phyloP scores from a whole-genome alignment of 2,888 invertebrate species.

The Drosophila paranaensis region DNA sequence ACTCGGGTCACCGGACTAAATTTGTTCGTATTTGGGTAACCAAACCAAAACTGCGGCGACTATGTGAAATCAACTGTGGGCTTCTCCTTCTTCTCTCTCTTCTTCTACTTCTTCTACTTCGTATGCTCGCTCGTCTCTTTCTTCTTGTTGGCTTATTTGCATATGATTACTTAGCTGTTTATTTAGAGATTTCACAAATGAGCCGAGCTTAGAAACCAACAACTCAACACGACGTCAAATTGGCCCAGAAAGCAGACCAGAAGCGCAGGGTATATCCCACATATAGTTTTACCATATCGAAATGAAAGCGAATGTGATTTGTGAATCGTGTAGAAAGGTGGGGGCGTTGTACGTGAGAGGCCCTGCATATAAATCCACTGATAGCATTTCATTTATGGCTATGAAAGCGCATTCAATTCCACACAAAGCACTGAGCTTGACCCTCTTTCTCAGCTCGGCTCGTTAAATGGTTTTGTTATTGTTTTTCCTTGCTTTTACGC shows the following conservation, averaged over 20 bases:
- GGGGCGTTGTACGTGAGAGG: conserved; percentile 51
- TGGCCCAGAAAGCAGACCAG: conserved; percentile 37
- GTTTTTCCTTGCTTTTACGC: conserved; percentile 16
- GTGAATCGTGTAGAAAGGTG: conserved; percentile 62
- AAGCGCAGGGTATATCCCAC: conserved; percentile 37
- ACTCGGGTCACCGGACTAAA: conserved; percentile 59
- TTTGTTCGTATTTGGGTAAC: conserved; percentile 72
- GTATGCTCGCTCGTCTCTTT: conserved; percentile 15
- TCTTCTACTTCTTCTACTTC: conserved; percentile 14
- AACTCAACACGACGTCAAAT: conserved; percentile 3
- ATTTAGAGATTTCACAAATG: conserved; percentile 72
- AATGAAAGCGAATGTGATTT: conserved; percentile 71
- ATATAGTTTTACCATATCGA: conserved; percentile 34
- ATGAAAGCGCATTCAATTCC: conserved; percentile 61
- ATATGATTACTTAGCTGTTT: conserved; percentile 71
- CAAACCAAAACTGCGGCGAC: conserved; percentile 64
- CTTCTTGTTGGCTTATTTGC: conserved; percentile 61
- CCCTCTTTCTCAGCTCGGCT: conserved; percentile 58
- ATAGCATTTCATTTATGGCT: conserved; percentile 56
- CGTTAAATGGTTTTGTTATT: conserved; percentile 50
- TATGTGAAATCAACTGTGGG: conserved; percentile 46
- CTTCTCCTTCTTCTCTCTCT: conserved; percentile 5
- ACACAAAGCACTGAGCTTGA: conserved; percentile 60
- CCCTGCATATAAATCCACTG: conserved; percentile 58
- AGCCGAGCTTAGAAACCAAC: conserved; percentile 45